Percentiles rank a stretch among this genome's conserved stretches.
Evolutionary conservation across 2,888 invertebrate species (phyloP).

Genomic region (Callimorpha dominula): DNA sequence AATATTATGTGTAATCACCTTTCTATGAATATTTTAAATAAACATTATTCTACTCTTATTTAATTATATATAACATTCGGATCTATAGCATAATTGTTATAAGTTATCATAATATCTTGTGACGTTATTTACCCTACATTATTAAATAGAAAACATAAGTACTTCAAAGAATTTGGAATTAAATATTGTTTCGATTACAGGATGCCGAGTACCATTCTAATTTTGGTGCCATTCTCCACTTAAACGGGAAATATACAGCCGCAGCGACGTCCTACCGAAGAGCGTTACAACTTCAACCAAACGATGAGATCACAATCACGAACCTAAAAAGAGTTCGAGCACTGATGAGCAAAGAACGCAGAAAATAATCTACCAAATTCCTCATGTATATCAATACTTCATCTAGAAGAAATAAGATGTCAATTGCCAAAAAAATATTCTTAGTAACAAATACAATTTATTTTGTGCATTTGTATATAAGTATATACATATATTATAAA

Average conservation of each 20-base stretch:
- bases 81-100: not conserved
- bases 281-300: constrained; percentile 95
- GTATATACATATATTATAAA: not conserved
- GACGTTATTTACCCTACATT: too few species aligned
- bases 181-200: constrained; percentile 73
- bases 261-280: constrained; percentile 95
- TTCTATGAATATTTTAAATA: too few species aligned
- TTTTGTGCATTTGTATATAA: constrained; percentile 53
- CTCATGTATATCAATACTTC: constrained; percentile 45
- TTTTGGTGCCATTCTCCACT: constrained; percentile 97
- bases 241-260: constrained; percentile 95
- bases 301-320: constrained; percentile 94
- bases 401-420: constrained; percentile 67
- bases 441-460: constrained; percentile 55
- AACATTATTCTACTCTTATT: too few species aligned
- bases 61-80: too few species aligned
- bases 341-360: constrained; percentile 74
- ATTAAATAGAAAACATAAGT: too few species aligned
- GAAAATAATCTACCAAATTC: constrained; percentile 60
- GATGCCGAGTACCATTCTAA: constrained; percentile 97
- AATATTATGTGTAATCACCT: too few species aligned
- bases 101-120: too few species aligned
- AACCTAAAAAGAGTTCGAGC: constrained; percentile 90
- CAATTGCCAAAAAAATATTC: constrained; percentile 79
- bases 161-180: constrained; percentile 27